Conservation (phyloP, 2,888 invertebrate genomes). For the Eulithis testata region DNA sequence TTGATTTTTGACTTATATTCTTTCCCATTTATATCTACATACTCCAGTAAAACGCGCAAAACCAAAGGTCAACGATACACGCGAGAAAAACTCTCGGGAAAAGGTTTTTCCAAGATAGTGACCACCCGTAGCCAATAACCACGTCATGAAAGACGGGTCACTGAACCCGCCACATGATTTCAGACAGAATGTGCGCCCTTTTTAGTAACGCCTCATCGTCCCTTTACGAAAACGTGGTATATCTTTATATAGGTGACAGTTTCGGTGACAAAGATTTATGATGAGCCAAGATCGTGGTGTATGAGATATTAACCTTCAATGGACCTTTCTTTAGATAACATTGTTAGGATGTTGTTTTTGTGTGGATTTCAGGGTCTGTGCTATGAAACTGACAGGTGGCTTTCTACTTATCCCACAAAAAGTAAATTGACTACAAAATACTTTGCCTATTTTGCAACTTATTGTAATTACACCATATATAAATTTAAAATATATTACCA, state of each 20-base stretch:
- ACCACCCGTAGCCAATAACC: slow-evolving; percentile 17
- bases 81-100: slow-evolving; percentile 3
- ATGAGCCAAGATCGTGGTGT: slow-evolving; percentile 25
- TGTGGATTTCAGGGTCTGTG: slow-evolving; percentile 5
- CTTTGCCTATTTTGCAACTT: too few species aligned
- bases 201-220: slow-evolving; percentile 33
- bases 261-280: slow-evolving; percentile 35
- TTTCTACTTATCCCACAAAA: background rate
- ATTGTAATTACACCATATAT: too few species aligned
- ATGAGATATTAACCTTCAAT: slow-evolving; percentile 34
- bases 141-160: slow-evolving; percentile 28
- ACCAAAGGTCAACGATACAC: background rate
- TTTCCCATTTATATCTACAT: too few species aligned
- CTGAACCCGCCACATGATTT: slow-evolving; percentile 26
- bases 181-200: slow-evolving; percentile 26
- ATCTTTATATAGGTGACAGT: slow-evolving; percentile 33
- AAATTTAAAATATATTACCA: too few species aligned
- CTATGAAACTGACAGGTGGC: slow-evolving; percentile 4
- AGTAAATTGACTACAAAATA: background rate
- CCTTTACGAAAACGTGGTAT: slow-evolving; percentile 32
- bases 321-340: slow-evolving; percentile 30
- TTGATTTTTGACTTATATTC: too few species aligned
- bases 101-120: slow-evolving; percentile 14
- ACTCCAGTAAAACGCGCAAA: background rate
- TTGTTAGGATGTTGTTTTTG: slow-evolving; percentile 18